Conservation (phyloP, 2,797 vertebrate genomes). For the Valencia hispanica region DNA sequence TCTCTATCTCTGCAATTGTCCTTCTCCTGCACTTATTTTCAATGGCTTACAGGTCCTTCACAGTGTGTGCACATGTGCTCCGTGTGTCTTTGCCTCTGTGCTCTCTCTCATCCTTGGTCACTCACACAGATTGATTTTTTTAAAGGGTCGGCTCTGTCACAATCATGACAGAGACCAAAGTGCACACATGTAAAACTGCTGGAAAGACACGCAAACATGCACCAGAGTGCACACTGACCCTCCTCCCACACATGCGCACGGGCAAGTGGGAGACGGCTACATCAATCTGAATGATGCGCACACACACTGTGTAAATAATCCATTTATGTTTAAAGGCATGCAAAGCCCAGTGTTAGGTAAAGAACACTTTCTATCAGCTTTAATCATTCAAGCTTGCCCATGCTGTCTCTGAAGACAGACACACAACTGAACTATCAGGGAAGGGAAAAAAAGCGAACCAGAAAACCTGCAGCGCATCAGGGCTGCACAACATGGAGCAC, state of each 20-base stretch:
- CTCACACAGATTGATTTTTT: slow-evolving; percentile 62
- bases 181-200: slow-evolving; percentile 6
- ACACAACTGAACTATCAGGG: slow-evolving; percentile 25
- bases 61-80: slow-evolving; percentile 4
- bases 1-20: slow-evolving; percentile 28
- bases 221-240: background rate
- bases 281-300: slow-evolving; percentile 52
- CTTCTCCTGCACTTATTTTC: slow-evolving; percentile 37
- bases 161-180: slow-evolving; percentile 38
- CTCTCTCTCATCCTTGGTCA: slow-evolving; percentile 53
- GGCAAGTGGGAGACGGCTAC: background rate
- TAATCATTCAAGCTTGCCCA: slow-evolving; percentile 9
- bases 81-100: slow-evolving; percentile 25
- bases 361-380: slow-evolving; percentile 37
- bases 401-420: slow-evolving; percentile 35
- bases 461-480: slow-evolving; percentile 2
- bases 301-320: slow-evolving; percentile 47
- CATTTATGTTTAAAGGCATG: slow-evolving; percentile 33
- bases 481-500: background rate
- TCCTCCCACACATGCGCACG: background rate
- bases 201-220: background rate
- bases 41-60: slow-evolving; percentile 34
- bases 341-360: slow-evolving; percentile 45
- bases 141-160: slow-evolving; percentile 42
- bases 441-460: background rate